Evolutionary conservation across 1,140 invertebrate genomes (phyloP).

Genomic region (Goniozus legneri): DNA sequence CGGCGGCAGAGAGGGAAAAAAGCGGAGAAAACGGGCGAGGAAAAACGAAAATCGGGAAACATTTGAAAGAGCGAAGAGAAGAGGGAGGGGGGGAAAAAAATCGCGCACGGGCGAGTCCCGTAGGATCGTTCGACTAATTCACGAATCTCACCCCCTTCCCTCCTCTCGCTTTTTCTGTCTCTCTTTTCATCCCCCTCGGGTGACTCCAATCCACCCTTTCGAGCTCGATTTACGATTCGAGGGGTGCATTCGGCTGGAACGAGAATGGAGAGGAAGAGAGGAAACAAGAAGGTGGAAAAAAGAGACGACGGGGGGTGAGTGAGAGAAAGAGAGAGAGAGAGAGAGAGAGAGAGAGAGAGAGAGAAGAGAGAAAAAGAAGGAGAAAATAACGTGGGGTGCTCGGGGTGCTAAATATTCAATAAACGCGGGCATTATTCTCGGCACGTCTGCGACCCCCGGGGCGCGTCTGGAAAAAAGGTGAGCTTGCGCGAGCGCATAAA

Average conservation of each 20-base stretch:
- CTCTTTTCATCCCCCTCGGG: too few relatives aligned
- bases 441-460: constrained; percentile 31
- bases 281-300: constrained; percentile 8
- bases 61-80: constrained; percentile 1
- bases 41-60: too few relatives aligned
- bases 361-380: constrained; percentile 2
- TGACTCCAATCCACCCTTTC: too few relatives aligned
- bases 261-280: constrained; percentile 9
- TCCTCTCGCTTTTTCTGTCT: constrained; percentile 1
- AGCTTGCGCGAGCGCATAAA: too few relatives aligned
- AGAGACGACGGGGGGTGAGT: background rate
- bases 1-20: too few relatives aligned
- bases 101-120: background rate
- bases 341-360: background rate
- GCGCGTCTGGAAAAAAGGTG: too few relatives aligned
- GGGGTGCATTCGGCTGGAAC: constrained; percentile 28
- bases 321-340: background rate
- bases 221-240: constrained; percentile 38
- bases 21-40: too few relatives aligned
- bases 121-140: constrained; percentile 9
- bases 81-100: constrained; percentile 2
- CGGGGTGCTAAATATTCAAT: constrained; percentile 46
- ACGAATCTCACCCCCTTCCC: constrained; percentile 7
- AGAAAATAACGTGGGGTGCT: constrained; percentile 21
- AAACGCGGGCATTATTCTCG: constrained; percentile 43